These are phyloP conservation scores for Epinephelus lanceolatus DNA, from an alignment of 2,113 vertebrate species.

Conservation along the genomic window DNA sequence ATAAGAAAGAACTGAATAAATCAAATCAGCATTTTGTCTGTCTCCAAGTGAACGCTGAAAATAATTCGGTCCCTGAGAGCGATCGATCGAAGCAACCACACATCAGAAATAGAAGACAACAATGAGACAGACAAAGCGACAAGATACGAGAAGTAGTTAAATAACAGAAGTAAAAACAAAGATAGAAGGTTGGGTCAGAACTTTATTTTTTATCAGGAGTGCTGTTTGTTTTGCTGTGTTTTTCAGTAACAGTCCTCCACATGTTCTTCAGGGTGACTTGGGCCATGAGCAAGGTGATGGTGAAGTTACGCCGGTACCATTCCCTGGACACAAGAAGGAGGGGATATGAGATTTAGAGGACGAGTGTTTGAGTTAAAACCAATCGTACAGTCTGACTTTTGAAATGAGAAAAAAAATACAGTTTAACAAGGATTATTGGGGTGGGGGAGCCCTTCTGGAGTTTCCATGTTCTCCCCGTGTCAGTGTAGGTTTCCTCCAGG, in stretches of 20 bases:
- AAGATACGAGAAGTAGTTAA: too few relatives aligned
- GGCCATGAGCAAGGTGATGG: conserved; percentile 94
- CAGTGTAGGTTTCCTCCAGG: too few relatives aligned
- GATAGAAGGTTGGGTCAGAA: not conserved
- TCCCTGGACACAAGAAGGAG: conserved; percentile 78
- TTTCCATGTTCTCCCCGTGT: too few relatives aligned
- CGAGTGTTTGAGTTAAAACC: not conserved
- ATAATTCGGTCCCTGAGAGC: not conserved
- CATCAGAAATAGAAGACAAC: not conserved
- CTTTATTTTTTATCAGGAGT: conserved; percentile 56
- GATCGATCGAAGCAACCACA: not conserved
- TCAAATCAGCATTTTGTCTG: not conserved
- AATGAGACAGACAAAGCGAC: not conserved
- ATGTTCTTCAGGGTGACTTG: conserved; percentile 85
- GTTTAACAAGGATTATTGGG: not conserved
- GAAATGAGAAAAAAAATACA: not conserved
- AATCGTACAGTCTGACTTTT: not conserved
- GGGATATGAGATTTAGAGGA: not conserved
- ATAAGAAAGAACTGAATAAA: not conserved
- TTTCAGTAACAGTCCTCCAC: conserved; percentile 82
- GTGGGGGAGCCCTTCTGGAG: too few relatives aligned
- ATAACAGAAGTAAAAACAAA: not conserved
- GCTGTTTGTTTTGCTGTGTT: conserved; percentile 38
- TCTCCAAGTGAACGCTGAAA: not conserved
- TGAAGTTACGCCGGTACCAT: conserved; percentile 94